Evolutionary conservation across 2,797 vertebrate species (phyloP), one percentile per base, ranked within the genome.

Genomic region (Staurois parvus): DNA sequence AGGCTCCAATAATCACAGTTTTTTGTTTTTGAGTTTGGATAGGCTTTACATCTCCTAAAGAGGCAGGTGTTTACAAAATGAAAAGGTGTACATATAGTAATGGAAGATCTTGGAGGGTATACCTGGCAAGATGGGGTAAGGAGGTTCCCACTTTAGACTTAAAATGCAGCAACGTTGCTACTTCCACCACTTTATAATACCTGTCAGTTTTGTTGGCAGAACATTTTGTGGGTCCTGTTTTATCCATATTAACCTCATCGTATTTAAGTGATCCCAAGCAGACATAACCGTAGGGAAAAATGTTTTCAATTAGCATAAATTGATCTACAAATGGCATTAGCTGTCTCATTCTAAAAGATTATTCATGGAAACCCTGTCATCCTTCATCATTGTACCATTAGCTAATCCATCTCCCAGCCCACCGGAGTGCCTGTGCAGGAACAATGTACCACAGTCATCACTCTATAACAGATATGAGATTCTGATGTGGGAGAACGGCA

Each of bases 301-400:
- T 37, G 80, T 40, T 73, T 79, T 67, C 59, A 73, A 72, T 83
- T 83, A 86, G 68, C 80, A 82, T 86, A 86, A 78, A 86, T 82
- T 76, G 85, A 86, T 86, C 79, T 75, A 77, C 56, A 86, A 83
- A 86, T 86, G 80, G 79, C 85, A 83, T 86, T 86, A 86, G 85
- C 67, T 82, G 85, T 83, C 85, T 83, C 28, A 83, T 83, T 77
- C 79, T 29, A 56, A 30, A 78, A 86, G 52, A 86, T 86, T 86
- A 83, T 86, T 86, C 85, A 86, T 86, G 76, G 74, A 86, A 76
- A 68, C 79, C 64, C 80, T 86, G 85, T 86, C 79, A 86, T 83
- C 85, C 81, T 83, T 86, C 85, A 86, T 83, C 80, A 67, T 78
- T 73, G 79, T 86, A 62, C 59, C 68, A 86, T 82, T 81, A 74